Conservation (phyloP, 1,140 invertebrate species). For the Argopecten irradians region DNA sequence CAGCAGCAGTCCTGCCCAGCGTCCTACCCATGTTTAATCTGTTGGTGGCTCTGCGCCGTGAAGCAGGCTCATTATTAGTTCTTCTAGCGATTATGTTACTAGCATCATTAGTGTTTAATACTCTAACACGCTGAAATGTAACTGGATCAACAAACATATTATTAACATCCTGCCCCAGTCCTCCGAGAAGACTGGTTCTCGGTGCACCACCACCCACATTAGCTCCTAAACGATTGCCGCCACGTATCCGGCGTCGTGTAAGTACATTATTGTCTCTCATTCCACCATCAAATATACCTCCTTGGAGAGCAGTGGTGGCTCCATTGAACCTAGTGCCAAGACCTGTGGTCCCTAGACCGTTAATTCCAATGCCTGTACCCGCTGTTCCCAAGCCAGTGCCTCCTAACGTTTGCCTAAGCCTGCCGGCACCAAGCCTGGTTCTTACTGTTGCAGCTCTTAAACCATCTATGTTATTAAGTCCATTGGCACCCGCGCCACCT, state of each 20-base stretch:
- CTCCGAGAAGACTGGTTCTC: background rate
- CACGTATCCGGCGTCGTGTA: background rate
- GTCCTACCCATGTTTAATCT: background rate
- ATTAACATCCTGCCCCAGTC: background rate
- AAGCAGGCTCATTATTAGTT: constrained; percentile 6
- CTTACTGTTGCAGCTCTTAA: background rate
- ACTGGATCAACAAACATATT: constrained; percentile 15
- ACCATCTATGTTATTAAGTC: background rate
- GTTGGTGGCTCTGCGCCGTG: background rate
- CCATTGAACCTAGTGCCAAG: background rate
- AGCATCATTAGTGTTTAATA: constrained; percentile 23
- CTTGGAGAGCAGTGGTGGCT: background rate
- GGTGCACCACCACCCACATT: background rate
- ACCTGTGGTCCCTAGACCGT: background rate
- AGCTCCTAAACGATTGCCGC: background rate
- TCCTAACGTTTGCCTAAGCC: background rate
- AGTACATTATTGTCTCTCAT: background rate
- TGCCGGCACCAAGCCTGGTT: background rate
- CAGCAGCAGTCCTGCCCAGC: background rate
- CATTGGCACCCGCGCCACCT: background rate
- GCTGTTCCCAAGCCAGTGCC: background rate
- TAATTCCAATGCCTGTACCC: background rate
- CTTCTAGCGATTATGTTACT: constrained; percentile 17
- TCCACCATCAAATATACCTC: background rate
- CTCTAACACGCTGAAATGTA: background rate